Base-by-base conservation (phyloP, 2,797 vertebrate species). In the Notolepis coatsorum region DNA sequence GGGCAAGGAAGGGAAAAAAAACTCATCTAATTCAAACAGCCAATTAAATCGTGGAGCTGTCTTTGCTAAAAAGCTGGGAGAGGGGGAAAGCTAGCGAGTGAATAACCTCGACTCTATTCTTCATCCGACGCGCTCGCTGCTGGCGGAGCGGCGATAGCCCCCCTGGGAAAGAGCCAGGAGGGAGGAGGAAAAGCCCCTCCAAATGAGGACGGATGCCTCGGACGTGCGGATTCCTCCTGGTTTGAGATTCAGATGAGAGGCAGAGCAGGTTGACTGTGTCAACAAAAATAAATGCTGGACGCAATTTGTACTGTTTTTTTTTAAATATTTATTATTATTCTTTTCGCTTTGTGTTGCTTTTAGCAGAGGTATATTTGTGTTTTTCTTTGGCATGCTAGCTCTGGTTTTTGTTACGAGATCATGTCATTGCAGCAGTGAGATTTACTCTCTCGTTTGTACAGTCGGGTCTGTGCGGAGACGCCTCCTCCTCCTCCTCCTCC, bases 11-110 rank as follows among this genome's bases (percentile, higher is more conserved):
- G 49, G 33, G 8, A 49, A 59, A 57, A 57, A 67, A 70, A 79
- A 57, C 73, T 20, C 53, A 78, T 58, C 79, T 86, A 87, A 87
- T 90, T 89, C 77, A 83, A 86, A 88, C 80, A 82, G 64, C 86
- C 85, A 84, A 90, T 91, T 92, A 91, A 88, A 91, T 65, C 79
- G n/a, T n/a, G 84, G 84, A 91, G 88, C 85, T 84, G 76, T 86
- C 88, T 83, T 65, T 10, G 74, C 77, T 79, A 84, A 89, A 89
- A 89, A 81, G 82, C 85, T 33, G 59, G 70, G 70, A 80, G 76
- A 74, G 76, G 71, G 74, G n/a, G 62, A 68, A 81, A 75, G 80
- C 73, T 65, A 78, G 89, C 81, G 80, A 85, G 78, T 81, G 86
- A 81, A 81, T 85, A 81, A 86, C 87, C 82, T 80, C 81, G n/a